Evolutionary conservation across 2,888 invertebrate species (phyloP), one percentile per base, ranked within the genome.

Genomic region (Pseudeuparius sepicola): DNA sequence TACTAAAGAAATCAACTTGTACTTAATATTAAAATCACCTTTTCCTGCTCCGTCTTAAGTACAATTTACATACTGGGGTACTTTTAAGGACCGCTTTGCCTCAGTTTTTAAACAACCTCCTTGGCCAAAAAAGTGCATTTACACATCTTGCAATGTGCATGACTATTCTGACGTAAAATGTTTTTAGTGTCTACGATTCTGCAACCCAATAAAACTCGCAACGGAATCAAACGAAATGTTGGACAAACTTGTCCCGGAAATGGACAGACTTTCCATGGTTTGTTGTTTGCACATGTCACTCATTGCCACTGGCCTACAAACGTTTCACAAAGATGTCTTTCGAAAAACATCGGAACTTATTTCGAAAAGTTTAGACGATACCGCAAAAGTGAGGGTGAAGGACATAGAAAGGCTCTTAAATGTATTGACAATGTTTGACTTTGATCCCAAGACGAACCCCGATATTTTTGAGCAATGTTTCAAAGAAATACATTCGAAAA

Each of bases 361-460:
- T 12, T 54, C 64, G 5, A 47, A 56, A 2, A 59, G 70, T 15
- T 52, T 80, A 1, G 42, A 63, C 3, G 40, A 54, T 34, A 17
- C 40, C 3, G 39, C 49, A n/a, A 40, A 41, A 20, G 47, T 59
- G 2, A 68, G 84, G 41, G 29, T 84, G 1, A 87, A 87, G 60
- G 86, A 87, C 53, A 61, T 86, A 16, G 86, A 86, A 59, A 68
- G 84, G 46, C 58, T 84, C 5, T 59, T 73, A 3, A 65, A 78
- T 40, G 67, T 69, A 1, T 68, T 75, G 50, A 70, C 71, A 2
- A 67, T 73, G 51, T 78, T 78, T 44, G 70, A 78, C 54, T 68
- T 66, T 34, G 57, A 60, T 37, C 73, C 75, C 9, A 46, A 64
- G 31, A 67, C 65, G 7, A 44, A 51, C 7, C 59, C 65, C 18